Conservation (phyloP, 2,113 vertebrate species). For the Pandion haliaetus region DNA sequence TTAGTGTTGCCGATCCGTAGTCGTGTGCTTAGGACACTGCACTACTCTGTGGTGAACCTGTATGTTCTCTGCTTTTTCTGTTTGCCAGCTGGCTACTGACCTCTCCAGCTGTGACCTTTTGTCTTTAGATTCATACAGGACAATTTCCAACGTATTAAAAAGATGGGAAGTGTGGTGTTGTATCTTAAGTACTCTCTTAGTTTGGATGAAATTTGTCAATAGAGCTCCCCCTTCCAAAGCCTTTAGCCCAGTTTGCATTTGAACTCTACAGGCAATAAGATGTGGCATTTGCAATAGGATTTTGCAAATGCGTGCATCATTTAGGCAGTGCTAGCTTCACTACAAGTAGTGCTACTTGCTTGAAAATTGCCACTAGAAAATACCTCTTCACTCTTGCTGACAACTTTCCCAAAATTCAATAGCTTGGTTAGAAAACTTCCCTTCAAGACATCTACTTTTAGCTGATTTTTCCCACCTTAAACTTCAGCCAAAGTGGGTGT, state of each 20-base stretch:
- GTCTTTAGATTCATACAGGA: not conserved
- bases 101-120: fast-evolving
- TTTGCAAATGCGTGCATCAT: not conserved
- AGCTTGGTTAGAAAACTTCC: not conserved
- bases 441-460: not conserved
- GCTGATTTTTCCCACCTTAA: not conserved
- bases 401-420: not conserved
- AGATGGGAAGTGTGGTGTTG: not conserved
- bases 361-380: not conserved
- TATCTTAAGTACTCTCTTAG: not conserved
- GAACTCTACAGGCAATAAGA: not conserved
- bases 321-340: too few species aligned
- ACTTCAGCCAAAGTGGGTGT: not conserved
- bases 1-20: not conserved
- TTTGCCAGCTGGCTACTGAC: not conserved
- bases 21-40: too few species aligned
- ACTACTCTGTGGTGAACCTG: fast-evolving
- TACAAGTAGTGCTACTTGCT: not conserved
- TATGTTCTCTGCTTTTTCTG: not conserved
- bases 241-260: not conserved
- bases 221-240: not conserved
- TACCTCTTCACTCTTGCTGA: not conserved
- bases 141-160: not conserved
- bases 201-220: not conserved
- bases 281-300: not conserved